Base-by-base conservation (phyloP, 1,140 invertebrate genomes). In the Drosophila bocqueti region DNA sequence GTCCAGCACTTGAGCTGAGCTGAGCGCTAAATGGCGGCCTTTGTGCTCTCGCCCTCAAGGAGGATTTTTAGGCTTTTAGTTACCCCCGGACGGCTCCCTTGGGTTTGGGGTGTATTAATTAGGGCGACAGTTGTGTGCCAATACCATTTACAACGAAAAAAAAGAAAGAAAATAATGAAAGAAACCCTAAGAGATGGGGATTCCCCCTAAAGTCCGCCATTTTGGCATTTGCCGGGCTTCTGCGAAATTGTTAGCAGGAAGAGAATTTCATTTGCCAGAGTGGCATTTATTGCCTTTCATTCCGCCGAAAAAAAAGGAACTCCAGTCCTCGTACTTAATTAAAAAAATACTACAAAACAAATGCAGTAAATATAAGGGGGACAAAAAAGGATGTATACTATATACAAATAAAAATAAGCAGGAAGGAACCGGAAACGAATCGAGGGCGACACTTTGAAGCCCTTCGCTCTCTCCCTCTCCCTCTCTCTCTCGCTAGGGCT, bases 221-320 rank as follows among this genome's bases (percentile, higher is more conserved):
- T 87, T 87, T 87, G 80, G 80, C 81, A 79, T 83, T 83, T 79
- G 82, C 62, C 73, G 77, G 79, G 82, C 78, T 84, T 82, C 64
- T 47, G 49, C 38, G 54, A 50, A 72, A 60, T 72, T 18, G 46
- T 46, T 50, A 73, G 65, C 24, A 21, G 57, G 59, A n/a, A 34
- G 15, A 61, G 71, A 79, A 80, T 67, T 80, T 80, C 68, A 79
- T 79, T 79, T 80, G 69, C 62, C 71, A 73, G 69, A 79, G 66
- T 79, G 67, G 60, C 67, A 77, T 79, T 79, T 73, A 79, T 79
- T 79, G 66, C 66, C 76, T 60, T 75, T 75, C 54, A 67, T 60
- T 65, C 10, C 31, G 24, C 29, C 11, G 16, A 63, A 42, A 42
- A 31, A 38, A 24, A 29, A 42, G 38, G 18, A 55, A 74, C 47